Base-by-base conservation (phyloP, 2,888 invertebrate species). In the Rhogogaster chlorosoma region DNA sequence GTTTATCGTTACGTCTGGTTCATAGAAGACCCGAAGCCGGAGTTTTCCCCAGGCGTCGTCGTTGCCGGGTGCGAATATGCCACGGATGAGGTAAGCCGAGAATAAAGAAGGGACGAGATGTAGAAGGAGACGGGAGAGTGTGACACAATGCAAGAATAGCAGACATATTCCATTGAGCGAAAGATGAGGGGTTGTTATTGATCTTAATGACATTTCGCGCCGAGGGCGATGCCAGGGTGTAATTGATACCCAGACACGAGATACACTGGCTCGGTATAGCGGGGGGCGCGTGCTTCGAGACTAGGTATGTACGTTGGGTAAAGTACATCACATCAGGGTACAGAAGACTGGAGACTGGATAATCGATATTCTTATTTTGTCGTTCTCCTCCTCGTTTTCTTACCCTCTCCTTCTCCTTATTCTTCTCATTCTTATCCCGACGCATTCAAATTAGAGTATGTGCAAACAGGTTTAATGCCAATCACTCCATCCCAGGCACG, bases 121-220 rank as follows among this genome's bases (percentile, higher is more conserved):
- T 18, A 32, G 61, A 61, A 9, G 38, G 73, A 42, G 42, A 73
- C 1, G 73, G 6, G 12, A 38, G 73, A 38, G 22, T 42, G 42
- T 73, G 73, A 42, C 73, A 73, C 73, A 73, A 73, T 73, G 73
- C 73, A 73, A n/a, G 38, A 73, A 73, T 29, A 77, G 49, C 78
- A 45, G 29, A 77, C 26, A 77, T 77, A 67, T 67, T 49, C 64
- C 67, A 77, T n/a, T 42, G 45, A 64, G 77, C 77, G 61, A 78
- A 53, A 84, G 77, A 84, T 84, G 77, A 80, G 84, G 70, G 78
- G 84, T 80, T 90, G 90, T 91, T 92, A 92, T 92, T 90, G 92
- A 92, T 92, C 92, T 91, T 91, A 92, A 92, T 92, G 92, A 92
- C 89, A 91, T 92, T 92, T 92, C 90, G 89, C 90, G 91, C 91